Evolutionary conservation across 2,113 vertebrate species (phyloP).

Genomic region (Pomatorhinus ruficollis): DNA sequence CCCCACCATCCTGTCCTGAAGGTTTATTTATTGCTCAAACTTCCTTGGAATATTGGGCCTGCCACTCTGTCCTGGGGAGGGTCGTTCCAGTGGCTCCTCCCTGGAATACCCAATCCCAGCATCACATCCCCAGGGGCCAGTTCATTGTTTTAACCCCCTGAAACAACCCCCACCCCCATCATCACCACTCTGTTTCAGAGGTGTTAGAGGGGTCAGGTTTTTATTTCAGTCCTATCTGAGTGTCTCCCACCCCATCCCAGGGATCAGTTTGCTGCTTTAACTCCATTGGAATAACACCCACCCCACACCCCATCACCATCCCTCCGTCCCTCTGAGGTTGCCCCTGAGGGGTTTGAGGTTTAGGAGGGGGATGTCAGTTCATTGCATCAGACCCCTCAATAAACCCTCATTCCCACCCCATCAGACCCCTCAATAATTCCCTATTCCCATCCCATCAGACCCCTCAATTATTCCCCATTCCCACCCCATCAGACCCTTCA

Average conservation of each 20-base stretch:
- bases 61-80: not conserved
- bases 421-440: not conserved
- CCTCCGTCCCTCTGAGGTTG: accelerated
- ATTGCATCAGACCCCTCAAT: not conserved
- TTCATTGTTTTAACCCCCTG: not conserved
- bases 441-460: no score
- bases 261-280: not conserved
- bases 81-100: not conserved
- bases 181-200: not conserved
- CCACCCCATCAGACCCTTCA: not conserved
- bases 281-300: accelerated
- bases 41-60: not conserved
- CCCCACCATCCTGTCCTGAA: not conserved
- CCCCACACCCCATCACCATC: not conserved
- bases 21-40: not conserved
- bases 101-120: not conserved
- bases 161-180: not conserved
- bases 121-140: not conserved
- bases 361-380: not conserved
- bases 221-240: not conserved
- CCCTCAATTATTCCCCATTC: not conserved
- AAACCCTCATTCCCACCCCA: accelerated
- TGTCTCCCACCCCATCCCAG: not conserved
- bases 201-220: accelerated
- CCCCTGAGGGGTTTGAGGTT: not conserved